A percentile compares a stretch with the other conserved stretches of the same genome.
Conservation (phyloP, 2,888 invertebrate genomes). For the Drosophila eohydei region DNA sequence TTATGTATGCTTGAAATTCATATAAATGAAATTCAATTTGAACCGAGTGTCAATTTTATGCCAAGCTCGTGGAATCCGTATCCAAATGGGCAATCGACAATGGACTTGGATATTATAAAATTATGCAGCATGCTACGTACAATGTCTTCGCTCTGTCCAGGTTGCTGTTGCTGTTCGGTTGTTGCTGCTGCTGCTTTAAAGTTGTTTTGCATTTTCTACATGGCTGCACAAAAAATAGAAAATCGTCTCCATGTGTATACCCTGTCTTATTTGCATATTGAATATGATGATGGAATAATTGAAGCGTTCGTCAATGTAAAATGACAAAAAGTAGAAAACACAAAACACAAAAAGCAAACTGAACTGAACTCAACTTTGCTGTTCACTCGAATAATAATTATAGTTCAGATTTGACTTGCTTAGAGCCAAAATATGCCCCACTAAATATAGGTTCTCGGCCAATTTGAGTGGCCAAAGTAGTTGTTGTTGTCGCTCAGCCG, state of each 20-base stretch:
- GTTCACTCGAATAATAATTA: neutral
- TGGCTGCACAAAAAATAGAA: slow-evolving; percentile 56
- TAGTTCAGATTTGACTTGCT: neutral
- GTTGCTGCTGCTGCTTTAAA: slow-evolving; percentile 1
- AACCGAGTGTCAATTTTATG: slow-evolving; percentile 58
- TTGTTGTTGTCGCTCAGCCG: slow-evolving; percentile 16
- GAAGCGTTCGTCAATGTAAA: slow-evolving; percentile 31
- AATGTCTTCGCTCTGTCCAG: slow-evolving; percentile 8
- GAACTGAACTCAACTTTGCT: neutral
- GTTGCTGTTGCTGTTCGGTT: slow-evolving; percentile 7
- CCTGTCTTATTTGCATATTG: slow-evolving; percentile 66
- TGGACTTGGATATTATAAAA: slow-evolving; percentile 66
- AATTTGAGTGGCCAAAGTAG: slow-evolving; percentile 39
- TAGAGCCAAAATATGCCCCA: slow-evolving; percentile 7
- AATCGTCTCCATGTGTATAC: slow-evolving; percentile 20
- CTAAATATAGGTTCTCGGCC: slow-evolving; percentile 19
- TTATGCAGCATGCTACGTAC: slow-evolving; percentile 52
- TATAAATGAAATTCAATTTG: slow-evolving; percentile 49
- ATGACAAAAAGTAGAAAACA: slow-evolving; percentile 5
- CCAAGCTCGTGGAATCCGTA: slow-evolving; percentile 32
- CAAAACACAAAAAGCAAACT: neutral
- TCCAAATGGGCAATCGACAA: slow-evolving; percentile 27
- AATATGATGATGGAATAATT: slow-evolving; percentile 72
- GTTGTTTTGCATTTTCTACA: slow-evolving; percentile 63
- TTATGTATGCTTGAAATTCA: slow-evolving; percentile 50